Base-by-base conservation (phyloP, 1,140 invertebrate species). In the Stratiolaelaps scimitus region DNA sequence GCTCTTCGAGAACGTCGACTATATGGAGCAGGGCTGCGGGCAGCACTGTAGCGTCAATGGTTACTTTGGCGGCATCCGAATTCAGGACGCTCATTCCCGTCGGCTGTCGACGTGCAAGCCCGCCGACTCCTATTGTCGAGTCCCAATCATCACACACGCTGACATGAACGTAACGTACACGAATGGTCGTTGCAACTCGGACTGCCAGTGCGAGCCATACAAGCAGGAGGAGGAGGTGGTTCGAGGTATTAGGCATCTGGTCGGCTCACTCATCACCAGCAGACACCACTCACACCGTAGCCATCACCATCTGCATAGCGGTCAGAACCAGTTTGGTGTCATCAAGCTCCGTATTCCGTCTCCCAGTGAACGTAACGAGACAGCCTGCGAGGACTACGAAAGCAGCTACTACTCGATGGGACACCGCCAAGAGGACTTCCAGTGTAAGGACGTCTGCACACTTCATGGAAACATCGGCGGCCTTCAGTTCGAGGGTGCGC, bases 281-380 rank as follows among this genome's bases (percentile, higher is more conserved):
- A 23, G 53, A 26, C 26, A 26, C 6, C 15, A 60, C 10, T 34
- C 26, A 2, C 23, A 60, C 23, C 53, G 53, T 29, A 60, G 23
- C 4, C 53, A 60, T n/a, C 53, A 60, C 34, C 53, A 15, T 6
- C 26, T 60, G 2, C 53, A 60, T 34, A 60, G 53, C 20, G 53
- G 53, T 2, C 53, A 26, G 15, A 60, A 60, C 10, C 53, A 23
- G 15, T 60, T 60, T 23, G 53, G 53, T 60, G 26, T 34, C 23
- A 34, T 60, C n/a, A 60, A 60, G 23, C 53, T 60, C 2, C 53
- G 34, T 34, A 26, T 60, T 60, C 53, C 53, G 6, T 26, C 53
- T 15, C 26, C 15, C 23, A 34, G 34, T 6, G 26, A 4, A 15
- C 53, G 53, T 17, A 60, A 60, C 53, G 17, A 60, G 20, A 60